Base-by-base conservation (phyloP, 64 coral and sea anemone species). In the Actinia equina region DNA sequence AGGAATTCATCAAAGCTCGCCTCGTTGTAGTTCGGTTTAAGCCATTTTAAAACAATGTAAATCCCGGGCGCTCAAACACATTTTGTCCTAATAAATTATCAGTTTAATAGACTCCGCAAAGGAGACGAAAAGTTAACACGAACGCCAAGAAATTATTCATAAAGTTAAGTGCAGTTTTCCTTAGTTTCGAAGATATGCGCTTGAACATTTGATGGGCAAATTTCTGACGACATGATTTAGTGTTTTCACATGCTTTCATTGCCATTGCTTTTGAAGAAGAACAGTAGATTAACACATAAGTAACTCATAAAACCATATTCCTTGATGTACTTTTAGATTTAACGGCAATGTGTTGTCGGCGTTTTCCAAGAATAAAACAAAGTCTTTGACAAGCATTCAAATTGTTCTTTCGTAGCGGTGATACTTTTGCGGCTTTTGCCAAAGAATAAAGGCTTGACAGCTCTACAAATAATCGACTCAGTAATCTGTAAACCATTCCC, bases 401-500 rank as follows among this genome's bases (percentile, higher is more conserved):
- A 81, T 81, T 81, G 44, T 81, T 81, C 78, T 20, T 22, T 11
- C 78, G 2, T 13, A 49, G 42, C 78, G 78, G 78, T n/a, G 15
- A 49, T 81, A 52, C 78, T 52, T 81, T 81, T 7, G 78, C 78
- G 78, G 78, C 78, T 16, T 81, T 52, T 52, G 44, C 45, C 43
- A 81, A 81, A 81, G 78, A 81, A 81, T 49, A 19, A 49, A 52
- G 20, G 8, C 4, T 81, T 81, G 78, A 81, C 78, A 81, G 78
- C 44, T 81, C 17, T 7, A 4, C 78, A 81, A 81, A 81, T 52
- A 81, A 52, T 52, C 78, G 22, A 81, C 44, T 44, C 49, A 81
- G 78, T 81, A 49, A 81, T 81, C 78, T 81, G 78, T 85, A 92
- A 82, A 71, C 86, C 87, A 22, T 96, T 97, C 85, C 91, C 91